A percentile compares a stretch with the other conserved stretches of the same genome.
These are phyloP conservation scores for Vombatus ursinus DNA, from an alignment of 2,113 vertebrate species.

Conservation along the genomic window DNA sequence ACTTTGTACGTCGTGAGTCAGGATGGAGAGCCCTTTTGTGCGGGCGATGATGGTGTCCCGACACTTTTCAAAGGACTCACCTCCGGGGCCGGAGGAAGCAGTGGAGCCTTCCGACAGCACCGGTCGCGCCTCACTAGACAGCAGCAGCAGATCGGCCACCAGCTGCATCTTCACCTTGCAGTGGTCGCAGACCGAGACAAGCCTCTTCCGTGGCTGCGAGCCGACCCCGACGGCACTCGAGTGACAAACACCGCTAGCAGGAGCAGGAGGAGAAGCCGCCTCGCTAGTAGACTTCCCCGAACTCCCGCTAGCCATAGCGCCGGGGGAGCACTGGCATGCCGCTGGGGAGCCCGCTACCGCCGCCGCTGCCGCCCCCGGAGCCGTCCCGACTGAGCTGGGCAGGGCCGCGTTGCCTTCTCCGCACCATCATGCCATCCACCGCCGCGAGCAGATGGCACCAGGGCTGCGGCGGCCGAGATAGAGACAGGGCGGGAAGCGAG, in stretches of 20 bases:
- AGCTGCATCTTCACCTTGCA: constrained; percentile 99
- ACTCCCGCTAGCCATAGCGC: constrained; percentile 95
- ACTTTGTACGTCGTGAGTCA: constrained; percentile 98
- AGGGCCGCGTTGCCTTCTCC: constrained; percentile 83
- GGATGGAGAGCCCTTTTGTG: constrained; percentile 98
- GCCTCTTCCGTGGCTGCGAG: constrained; percentile 92
- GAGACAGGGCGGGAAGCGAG: constrained; percentile 58
- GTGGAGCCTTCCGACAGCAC: constrained; percentile 90
- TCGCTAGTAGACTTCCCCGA: constrained; percentile 92
- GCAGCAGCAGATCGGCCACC: constrained; percentile 97
- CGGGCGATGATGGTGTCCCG: constrained; percentile 97
- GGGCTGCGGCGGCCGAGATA: constrained; percentile 70
- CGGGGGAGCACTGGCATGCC: constrained; percentile 88
- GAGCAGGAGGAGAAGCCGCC: constrained; percentile 81
- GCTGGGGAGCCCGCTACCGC: constrained; percentile 82
- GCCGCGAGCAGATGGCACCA: constrained; percentile 76
- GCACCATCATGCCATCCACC: constrained; percentile 92
- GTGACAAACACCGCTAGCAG: constrained; percentile 69
- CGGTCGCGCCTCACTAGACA: constrained; percentile 96
- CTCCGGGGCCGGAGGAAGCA: constrained; percentile 75
- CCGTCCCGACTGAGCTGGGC: constrained; percentile 87
- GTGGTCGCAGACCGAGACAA: constrained; percentile 92
- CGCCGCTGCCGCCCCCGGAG: constrained; percentile 80
- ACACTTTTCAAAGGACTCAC: constrained; percentile 97
- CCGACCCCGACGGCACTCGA: constrained; percentile 67